Percentiles rank a stretch among this genome's conserved stretches.
Evolutionary conservation across 2,888 invertebrate genomes (phyloP).

Genomic region (Lysandra bellargus): DNA sequence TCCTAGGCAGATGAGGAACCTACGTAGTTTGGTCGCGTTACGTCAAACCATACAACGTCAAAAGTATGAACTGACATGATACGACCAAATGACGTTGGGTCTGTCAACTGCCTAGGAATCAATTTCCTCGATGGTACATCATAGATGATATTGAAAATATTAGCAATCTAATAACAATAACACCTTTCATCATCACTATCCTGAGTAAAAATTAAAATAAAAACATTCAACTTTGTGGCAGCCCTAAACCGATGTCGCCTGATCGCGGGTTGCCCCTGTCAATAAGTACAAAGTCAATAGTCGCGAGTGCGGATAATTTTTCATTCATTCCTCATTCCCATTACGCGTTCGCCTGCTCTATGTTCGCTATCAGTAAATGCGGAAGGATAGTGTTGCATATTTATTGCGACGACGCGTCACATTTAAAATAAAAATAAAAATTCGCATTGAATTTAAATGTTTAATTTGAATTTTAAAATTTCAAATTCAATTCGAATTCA

Average conservation of each 20-base stretch:
- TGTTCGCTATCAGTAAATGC: conserved; percentile 45
- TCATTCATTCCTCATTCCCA: conserved; percentile 67
- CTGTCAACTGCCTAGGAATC: too few relatives aligned
- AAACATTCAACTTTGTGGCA: conserved; percentile 39
- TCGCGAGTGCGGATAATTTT: conserved; percentile 72
- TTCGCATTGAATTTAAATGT: neutral
- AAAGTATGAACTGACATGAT: too few relatives aligned
- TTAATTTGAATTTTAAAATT: neutral
- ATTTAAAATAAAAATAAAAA: neutral
- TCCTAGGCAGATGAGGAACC: too few relatives aligned
- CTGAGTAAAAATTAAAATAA: neutral
- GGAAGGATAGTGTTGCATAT: conserved; percentile 35
- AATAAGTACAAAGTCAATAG: conserved; percentile 68
- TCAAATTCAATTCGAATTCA: neutral
- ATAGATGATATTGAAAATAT: too few relatives aligned
- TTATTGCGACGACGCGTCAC: conserved; percentile 11
- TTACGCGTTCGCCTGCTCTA: conserved; percentile 51
- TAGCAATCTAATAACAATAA: too few relatives aligned
- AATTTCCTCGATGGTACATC: too few relatives aligned
- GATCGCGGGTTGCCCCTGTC: conserved; percentile 58
- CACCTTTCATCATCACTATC: too few relatives aligned
- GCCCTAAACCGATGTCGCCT: conserved; percentile 59
- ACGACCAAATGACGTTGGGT: too few relatives aligned
- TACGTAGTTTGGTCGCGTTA: too few relatives aligned
- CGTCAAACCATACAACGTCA: too few relatives aligned